phyloP scores from a whole-genome alignment of 2,797 vertebrate species.

The Sebastes cheni region DNA sequence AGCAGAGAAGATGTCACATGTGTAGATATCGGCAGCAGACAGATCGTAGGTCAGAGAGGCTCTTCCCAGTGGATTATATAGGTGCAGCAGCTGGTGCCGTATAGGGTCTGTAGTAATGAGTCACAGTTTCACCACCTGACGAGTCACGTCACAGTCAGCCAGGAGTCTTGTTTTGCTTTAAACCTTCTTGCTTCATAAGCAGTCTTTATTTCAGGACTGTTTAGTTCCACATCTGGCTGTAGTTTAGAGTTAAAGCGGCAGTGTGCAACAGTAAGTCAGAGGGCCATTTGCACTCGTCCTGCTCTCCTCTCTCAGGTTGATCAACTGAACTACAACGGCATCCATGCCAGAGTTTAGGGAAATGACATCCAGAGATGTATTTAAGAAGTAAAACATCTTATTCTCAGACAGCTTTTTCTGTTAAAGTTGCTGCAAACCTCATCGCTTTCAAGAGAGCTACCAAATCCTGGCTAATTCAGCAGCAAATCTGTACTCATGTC shows the following conservation, averaged over 20 bases:
- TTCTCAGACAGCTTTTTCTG: too few relatives aligned
- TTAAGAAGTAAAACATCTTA: neutral
- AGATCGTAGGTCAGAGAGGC: conserved; percentile 4
- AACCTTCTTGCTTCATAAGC: conserved; percentile 12
- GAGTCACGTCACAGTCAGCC: conserved; percentile 5
- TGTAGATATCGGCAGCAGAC: conserved; percentile 5
- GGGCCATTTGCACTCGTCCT: neutral
- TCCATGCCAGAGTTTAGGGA: neutral
- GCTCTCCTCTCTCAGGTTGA: neutral
- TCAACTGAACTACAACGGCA: neutral
- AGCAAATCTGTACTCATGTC: too few relatives aligned
- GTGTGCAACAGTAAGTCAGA: conserved; percentile 17
- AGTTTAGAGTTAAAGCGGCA: conserved; percentile 43
- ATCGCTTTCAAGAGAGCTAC: too few relatives aligned
- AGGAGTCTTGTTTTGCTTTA: conserved; percentile 24
- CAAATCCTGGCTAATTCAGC: too few relatives aligned
- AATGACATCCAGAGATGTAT: neutral
- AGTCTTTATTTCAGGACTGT: conserved; percentile 44
- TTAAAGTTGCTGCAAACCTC: too few relatives aligned
- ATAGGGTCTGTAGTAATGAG: neutral
- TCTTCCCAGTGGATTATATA: conserved; percentile 1
- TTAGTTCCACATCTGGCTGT: conserved; percentile 51
- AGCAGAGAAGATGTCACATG: neutral
- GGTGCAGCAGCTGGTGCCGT: conserved; percentile 8
- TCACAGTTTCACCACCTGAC: conserved; percentile 37